Percentiles rank a stretch among this genome's conserved stretches.
These are phyloP conservation scores for Anabacerthia variegaticeps DNA, from an alignment of 2,797 vertebrate genomes.

Conservation along the genomic window DNA sequence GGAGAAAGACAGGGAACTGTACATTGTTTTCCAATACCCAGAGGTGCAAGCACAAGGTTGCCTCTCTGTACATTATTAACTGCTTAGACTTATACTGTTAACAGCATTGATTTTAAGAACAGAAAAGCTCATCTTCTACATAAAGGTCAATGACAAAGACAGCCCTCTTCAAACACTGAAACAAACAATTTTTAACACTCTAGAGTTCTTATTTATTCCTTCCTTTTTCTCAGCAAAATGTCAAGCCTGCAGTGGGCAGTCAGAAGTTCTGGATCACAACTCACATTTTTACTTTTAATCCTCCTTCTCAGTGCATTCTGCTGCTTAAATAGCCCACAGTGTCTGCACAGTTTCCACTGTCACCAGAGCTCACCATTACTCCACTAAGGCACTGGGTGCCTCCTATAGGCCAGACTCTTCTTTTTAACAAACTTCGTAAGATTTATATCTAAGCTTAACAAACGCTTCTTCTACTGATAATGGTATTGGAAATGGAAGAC, in stretches of 20 bases:
- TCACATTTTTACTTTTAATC: neutral
- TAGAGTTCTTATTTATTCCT: neutral
- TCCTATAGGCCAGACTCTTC: neutral
- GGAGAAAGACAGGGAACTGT: neutral
- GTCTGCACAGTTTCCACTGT: neutral
- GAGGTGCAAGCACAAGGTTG: neutral
- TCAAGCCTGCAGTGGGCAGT: neutral
- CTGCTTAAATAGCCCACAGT: neutral
- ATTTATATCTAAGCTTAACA: neutral
- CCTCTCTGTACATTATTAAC: neutral
- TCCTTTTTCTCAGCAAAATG: neutral
- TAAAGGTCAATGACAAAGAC: neutral
- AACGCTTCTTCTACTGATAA: neutral
- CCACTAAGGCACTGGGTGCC: neutral
- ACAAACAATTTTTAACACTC: neutral
- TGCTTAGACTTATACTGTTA: neutral
- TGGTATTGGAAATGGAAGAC: neutral
- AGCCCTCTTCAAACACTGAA: neutral
- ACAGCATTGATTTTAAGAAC: neutral
- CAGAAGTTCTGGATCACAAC: neutral
- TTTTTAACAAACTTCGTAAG: neutral
- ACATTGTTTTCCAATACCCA: neutral
- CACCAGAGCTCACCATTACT: neutral
- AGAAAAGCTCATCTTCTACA: neutral
- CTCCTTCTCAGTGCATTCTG: neutral